Percentiles rank a stretch among this genome's conserved stretches.
These are phyloP conservation scores for Heliconius hewitsoni DNA, from an alignment of 1,140 invertebrate genomes.

Conservation along the genomic window DNA sequence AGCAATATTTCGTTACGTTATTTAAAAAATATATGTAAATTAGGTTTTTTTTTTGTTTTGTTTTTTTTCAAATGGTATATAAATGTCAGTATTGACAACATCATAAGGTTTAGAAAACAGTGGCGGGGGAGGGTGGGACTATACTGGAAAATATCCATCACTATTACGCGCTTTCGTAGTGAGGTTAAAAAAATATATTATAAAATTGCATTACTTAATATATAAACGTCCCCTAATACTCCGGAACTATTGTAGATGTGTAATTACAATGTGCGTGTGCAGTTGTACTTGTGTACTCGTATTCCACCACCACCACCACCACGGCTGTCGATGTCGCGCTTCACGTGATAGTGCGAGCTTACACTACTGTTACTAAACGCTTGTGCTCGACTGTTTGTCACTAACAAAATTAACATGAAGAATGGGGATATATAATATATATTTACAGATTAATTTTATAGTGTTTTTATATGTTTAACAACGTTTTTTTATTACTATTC, in stretches of 20 bases:
- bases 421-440: background rate
- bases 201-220: no score
- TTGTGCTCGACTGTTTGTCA: constrained; percentile 35
- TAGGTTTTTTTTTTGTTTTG: no score
- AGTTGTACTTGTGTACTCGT: background rate
- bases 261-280: background rate
- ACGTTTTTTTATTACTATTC: background rate
- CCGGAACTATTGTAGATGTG: background rate
- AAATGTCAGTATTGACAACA: no score
- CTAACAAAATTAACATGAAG: constrained; percentile 29
- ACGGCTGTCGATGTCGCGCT: constrained; percentile 45
- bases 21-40: no score
- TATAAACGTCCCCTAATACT: background rate
- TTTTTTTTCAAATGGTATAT: no score
- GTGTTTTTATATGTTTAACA: background rate
- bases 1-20: no score
- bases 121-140: no score
- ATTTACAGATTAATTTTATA: background rate
- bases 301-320: background rate
- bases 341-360: constrained; percentile 30
- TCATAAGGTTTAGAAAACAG: no score
- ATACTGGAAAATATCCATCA: no score
- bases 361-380: constrained; percentile 29
- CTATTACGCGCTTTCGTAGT: no score
- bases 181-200: no score